Base-by-base conservation (phyloP, 2,888 invertebrate species). In the Ischnus inquisitorius region DNA sequence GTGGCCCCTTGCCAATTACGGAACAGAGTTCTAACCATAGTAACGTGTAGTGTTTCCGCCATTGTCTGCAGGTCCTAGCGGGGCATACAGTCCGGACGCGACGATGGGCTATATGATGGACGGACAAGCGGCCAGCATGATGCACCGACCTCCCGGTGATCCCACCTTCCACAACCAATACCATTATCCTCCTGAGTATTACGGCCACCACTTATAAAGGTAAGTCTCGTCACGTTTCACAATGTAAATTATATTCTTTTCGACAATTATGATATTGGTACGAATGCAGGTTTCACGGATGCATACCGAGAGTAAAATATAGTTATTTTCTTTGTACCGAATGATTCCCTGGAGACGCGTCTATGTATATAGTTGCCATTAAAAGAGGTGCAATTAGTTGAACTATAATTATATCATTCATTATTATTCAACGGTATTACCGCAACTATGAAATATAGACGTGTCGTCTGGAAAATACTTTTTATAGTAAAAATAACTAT, bases 101-200 rank as follows among this genome's bases (percentile, higher is more conserved):
- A 96, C 97, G 94, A 98, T 98, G 96, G 98, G 98, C 94, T 98
- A 98, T 95, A 98, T 98, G 97, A 98, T 98, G 98, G 98, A 99
- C 95, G 97, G 98, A 91, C 98, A 98, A 95, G 96, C 96, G 93
- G 98, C 98, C 95, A 92, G 92, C 87, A 98, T 98, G 98, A 98
- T 98, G 97, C 98, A 98, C 95, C 97, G 98, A 95, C 97, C 98
- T 93, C 98, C 98, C 90, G 97, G 97, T 90, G 98, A 98, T 95
- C 97, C 98, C 83, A 96, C 97, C 95, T 98, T 98, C 96, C 98
- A 98, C 95, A 97, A 98, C 95, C 97, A 98, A 94, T 98, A 98
- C 95, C 97, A 98, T 95, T 98, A 97, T 94, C 96, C 98, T 91
- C 97, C 97, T 91, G 97, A 98, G 95, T 98, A 98, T 95, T 98